A percentile compares a stretch with the other conserved stretches of the same genome.
Conservation (phyloP, 2,113 vertebrate genomes). For the Pholis gunnellus region DNA sequence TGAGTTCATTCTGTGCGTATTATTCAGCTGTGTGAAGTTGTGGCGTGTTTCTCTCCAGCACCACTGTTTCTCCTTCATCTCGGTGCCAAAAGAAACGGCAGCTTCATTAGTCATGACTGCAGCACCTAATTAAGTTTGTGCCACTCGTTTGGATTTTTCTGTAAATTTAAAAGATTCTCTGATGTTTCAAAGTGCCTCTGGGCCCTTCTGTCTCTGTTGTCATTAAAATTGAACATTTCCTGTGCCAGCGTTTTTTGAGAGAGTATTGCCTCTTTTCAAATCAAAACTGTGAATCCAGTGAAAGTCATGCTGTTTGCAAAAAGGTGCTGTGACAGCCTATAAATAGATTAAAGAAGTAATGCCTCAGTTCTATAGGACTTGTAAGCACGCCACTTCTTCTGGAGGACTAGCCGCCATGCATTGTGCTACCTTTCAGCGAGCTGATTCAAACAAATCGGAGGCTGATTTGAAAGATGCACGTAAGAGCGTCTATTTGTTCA, state of each 20-base stretch:
- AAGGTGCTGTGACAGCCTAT: slow-evolving; percentile 65
- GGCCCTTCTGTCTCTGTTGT: slow-evolving; percentile 63
- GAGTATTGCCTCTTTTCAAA: slow-evolving; percentile 61
- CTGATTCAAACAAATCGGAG: slow-evolving; percentile 63
- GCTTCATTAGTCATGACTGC: slow-evolving; percentile 78
- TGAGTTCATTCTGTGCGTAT: slow-evolving; percentile 46
- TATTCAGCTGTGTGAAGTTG: slow-evolving; percentile 57
- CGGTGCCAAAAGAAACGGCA: slow-evolving; percentile 61
- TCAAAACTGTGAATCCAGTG: slow-evolving; percentile 57
- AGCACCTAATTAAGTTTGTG: slow-evolving; percentile 79
- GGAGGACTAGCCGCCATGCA: slow-evolving; percentile 61
- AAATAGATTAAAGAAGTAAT: slow-evolving; percentile 67
- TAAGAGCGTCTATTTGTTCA: slow-evolving; percentile 66
- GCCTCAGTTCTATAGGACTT: slow-evolving; percentile 47
- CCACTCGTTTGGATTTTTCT: slow-evolving; percentile 72
- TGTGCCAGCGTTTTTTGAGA: slow-evolving; percentile 48
- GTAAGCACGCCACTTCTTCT: slow-evolving; percentile 52
- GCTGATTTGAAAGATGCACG: slow-evolving; percentile 69
- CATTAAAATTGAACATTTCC: slow-evolving; percentile 76
- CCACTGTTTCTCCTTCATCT: slow-evolving; percentile 62
- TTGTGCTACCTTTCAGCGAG: slow-evolving; percentile 55
- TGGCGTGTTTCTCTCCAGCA: slow-evolving; percentile 57
- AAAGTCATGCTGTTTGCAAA: slow-evolving; percentile 38
- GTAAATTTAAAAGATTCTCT: slow-evolving; percentile 77
- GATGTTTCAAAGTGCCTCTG: slow-evolving; percentile 78